Evolutionary conservation across 2,888 invertebrate species (phyloP).

Genomic region (Lysandra bellargus): DNA sequence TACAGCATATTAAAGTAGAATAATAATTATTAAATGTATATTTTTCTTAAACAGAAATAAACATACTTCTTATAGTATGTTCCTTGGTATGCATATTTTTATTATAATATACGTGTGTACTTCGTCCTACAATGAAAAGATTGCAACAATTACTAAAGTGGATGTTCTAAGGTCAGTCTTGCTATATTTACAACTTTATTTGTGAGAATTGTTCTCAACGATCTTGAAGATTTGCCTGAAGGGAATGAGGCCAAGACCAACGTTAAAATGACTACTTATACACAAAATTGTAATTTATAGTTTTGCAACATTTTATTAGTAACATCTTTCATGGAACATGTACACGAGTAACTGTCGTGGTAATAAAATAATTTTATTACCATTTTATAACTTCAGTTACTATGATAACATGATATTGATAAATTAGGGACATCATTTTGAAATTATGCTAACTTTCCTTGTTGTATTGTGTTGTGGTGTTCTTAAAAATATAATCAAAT

Average conservation of each 20-base stretch:
- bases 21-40: too few relatives aligned
- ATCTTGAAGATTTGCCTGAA: background rate
- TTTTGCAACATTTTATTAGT: background rate
- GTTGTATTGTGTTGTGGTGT: too few relatives aligned
- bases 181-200: background rate
- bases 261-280: background rate
- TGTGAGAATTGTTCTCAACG: background rate
- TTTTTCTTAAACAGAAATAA: background rate
- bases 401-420: too few relatives aligned
- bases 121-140: background rate
- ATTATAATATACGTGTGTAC: background rate
- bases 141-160: slow-evolving; percentile 7
- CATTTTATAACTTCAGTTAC: background rate
- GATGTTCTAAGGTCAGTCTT: background rate
- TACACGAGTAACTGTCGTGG: background rate
- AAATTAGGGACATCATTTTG: too few relatives aligned
- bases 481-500: too few relatives aligned
- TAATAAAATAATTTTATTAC: background rate
- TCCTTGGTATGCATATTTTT: background rate
- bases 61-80: background rate
- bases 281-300: background rate
- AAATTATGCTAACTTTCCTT: too few relatives aligned
- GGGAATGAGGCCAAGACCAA: background rate
- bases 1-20: too few relatives aligned
- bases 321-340: background rate